Conservation (phyloP, 1,140 invertebrate species). For the Choristoneura fumiferana region DNA sequence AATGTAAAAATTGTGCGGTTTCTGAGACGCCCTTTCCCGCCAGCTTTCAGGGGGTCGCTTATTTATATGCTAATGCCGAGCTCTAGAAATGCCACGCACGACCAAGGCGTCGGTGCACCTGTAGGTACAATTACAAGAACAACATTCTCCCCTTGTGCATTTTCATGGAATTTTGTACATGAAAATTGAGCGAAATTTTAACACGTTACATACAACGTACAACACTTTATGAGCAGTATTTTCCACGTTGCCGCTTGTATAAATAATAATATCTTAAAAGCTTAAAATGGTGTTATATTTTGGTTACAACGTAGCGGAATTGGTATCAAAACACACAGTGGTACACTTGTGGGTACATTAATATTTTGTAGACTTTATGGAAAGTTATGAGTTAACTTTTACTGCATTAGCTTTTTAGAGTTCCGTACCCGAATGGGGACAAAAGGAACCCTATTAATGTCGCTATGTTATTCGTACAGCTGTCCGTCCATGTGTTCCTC, state of each 20-base stretch:
- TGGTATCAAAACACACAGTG: too few species aligned
- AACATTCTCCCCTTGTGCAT: conserved; percentile 62
- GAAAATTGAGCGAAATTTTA: conserved; percentile 55
- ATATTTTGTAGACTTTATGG: too few species aligned
- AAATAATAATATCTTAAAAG: conserved; percentile 49
- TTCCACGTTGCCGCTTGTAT: conserved; percentile 33
- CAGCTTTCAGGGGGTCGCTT: conserved; percentile 49
- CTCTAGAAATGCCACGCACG: conserved; percentile 60
- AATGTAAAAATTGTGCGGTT: conserved; percentile 55
- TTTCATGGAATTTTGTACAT: conserved; percentile 67
- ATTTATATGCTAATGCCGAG: conserved; percentile 71
- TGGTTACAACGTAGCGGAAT: background rate
- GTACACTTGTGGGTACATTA: too few species aligned
- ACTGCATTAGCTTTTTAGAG: too few species aligned
- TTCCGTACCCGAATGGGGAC: too few species aligned
- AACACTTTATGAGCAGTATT: conserved; percentile 26
- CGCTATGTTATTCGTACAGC: too few species aligned
- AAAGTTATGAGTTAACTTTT: too few species aligned
- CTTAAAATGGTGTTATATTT: conserved; percentile 29
- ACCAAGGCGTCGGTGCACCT: conserved; percentile 53
- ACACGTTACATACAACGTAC: conserved; percentile 40
- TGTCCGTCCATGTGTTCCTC: too few species aligned
- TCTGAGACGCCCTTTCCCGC: conserved; percentile 41
- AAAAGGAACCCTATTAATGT: too few species aligned
- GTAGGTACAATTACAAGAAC: conserved; percentile 61